Evolutionary conservation across 2,888 invertebrate genomes (phyloP).

Genomic region (Aproaerema taeniolella): DNA sequence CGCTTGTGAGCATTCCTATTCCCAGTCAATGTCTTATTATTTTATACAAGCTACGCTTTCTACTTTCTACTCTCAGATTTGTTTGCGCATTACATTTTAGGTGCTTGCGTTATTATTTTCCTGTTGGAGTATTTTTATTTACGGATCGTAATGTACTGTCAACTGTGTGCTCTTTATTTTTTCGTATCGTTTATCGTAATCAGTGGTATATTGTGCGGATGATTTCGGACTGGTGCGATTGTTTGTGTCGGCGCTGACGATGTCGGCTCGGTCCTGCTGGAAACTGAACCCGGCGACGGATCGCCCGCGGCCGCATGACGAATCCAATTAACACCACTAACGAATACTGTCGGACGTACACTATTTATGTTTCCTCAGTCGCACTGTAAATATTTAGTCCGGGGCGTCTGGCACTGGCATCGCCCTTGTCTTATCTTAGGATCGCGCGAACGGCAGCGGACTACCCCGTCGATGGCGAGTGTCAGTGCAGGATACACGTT

Average conservation of each 20-base stretch:
- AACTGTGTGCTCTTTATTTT: conserved; percentile 10
- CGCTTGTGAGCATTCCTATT: conserved; percentile 37
- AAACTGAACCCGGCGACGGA: conserved; percentile 22
- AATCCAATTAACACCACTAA: conserved; percentile 69
- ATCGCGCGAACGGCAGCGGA: conserved; percentile 52
- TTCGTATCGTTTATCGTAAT: conserved; percentile 20
- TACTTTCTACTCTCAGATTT: conserved; percentile 12
- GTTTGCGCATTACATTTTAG: conserved; percentile 13
- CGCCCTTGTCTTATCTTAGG: conserved; percentile 60
- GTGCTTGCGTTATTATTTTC: not conserved
- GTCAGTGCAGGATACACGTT: conserved; percentile 41
- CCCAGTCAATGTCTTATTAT: conserved; percentile 28
- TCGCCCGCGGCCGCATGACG: conserved; percentile 53
- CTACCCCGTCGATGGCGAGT: conserved; percentile 36
- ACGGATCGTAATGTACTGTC: conserved; percentile 1
- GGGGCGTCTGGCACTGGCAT: conserved; percentile 68
- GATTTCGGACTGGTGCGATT: conserved; percentile 24
- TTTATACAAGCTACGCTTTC: conserved; percentile 19
- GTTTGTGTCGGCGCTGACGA: conserved; percentile 19
- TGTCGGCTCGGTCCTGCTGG: conserved; percentile 20
- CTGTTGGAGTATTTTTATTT: not conserved
- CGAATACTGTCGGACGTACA: conserved; percentile 57
- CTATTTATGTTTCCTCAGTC: conserved; percentile 72
- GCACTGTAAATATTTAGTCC: conserved; percentile 71
- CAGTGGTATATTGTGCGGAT: conserved; percentile 22